Base-by-base conservation (phyloP, 2,797 vertebrate species). In the Strix occidentalis region DNA sequence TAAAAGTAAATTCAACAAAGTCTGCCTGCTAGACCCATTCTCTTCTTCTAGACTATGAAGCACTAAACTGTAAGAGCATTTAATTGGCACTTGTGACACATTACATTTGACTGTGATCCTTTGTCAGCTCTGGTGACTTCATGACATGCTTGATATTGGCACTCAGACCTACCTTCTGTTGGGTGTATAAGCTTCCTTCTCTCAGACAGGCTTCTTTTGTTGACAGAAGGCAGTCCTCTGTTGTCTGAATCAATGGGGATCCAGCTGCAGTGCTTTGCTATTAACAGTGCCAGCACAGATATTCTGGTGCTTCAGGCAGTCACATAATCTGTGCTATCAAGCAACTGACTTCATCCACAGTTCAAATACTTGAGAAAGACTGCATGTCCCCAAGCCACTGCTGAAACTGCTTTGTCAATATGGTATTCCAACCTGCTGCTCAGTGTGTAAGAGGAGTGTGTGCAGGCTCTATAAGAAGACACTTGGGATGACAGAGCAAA, bases 51-150 rank as follows among this genome's bases (percentile, higher is more conserved):
- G 80, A 88, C 64, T 77, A 83, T 81, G 91, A 97, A 98, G 84
- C 57, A 71, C 80, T 76, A 92, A 94, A 96, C 80, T 92, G 69
- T 71, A 95, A 97, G 94, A 93, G 89, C 81, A 93, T 96, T 97
- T 96, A 92, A 95, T 65, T 95, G 90, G 91, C 77, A 89, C 78
- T 95, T 90, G 79, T 84, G 96, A 94, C 93, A 95, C 37, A 93
- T 93, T 89, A 91, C 63, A 95, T 93, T 76, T 96, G 90, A 96
- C 94, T 97, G 83, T 18, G 75, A 96, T 94, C 87, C 95, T 97
- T 97, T 97, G 89, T 97, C 90, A 97, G 81, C n/a, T 85, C 94
- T 93, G 78, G 72, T 95, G 96, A 97, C 95, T 95, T 97, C 95
- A 96, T 85, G 70, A 85, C 86, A 87, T 82, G 95, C 84, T 93